phyloP scores from a whole-genome alignment of 2,113 vertebrate genomes.

The Maccullochella peelii region DNA sequence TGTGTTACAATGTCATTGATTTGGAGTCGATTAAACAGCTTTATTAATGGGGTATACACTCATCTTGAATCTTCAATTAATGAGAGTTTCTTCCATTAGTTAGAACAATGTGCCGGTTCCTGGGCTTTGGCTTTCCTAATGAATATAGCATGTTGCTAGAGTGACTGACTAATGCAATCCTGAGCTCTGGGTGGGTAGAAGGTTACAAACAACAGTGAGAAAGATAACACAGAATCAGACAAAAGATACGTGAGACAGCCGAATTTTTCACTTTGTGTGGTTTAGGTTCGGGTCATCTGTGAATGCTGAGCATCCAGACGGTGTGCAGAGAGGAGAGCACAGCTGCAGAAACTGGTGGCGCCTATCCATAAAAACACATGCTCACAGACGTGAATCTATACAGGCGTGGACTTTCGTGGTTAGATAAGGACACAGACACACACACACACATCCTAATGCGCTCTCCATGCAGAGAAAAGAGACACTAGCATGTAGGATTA shows the following conservation, averaged over 20 bases:
- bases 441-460: conserved; percentile 13
- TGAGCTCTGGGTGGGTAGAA: conserved; percentile 19
- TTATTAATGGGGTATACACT: conserved; percentile 46
- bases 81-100: conserved; percentile 45
- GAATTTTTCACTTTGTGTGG: neutral
- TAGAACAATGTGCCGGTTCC: conserved; percentile 23
- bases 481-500: conserved; percentile 68
- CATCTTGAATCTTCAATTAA: conserved; percentile 35
- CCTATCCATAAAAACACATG: conserved; percentile 37
- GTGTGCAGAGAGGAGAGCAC: conserved; percentile 21
- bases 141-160: conserved; percentile 44
- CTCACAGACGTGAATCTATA: conserved; percentile 25
- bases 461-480: conserved; percentile 51
- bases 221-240: conserved; percentile 33
- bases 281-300: conserved; percentile 40
- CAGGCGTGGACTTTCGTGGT: conserved; percentile 41
- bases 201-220: conserved; percentile 51
- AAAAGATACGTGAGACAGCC: neutral
- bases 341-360: conserved; percentile 35
- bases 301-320: conserved; percentile 24
- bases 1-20: conserved; percentile 47
- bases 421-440: conserved; percentile 26
- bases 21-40: conserved; percentile 46
- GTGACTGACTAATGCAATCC: conserved; percentile 48
- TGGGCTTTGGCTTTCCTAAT: conserved; percentile 23